Evolutionary conservation across 2,888 invertebrate species (phyloP).

Genomic region (Ischnura elegans): DNA sequence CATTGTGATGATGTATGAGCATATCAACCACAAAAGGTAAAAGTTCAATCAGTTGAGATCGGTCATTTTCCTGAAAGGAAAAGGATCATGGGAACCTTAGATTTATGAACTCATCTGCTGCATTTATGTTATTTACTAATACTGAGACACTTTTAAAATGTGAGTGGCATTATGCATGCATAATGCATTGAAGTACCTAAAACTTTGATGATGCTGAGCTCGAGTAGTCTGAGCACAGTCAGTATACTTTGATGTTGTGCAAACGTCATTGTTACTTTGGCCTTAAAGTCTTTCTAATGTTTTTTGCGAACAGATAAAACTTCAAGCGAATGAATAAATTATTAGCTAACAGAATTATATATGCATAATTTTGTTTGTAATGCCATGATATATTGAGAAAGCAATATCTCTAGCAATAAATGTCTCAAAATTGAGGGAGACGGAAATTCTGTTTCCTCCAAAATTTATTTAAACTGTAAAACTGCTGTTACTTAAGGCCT

Average conservation of each 20-base stretch:
- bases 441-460: neutral
- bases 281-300: neutral
- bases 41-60: slow-evolving; percentile 7
- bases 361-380: neutral
- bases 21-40: neutral
- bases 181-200: neutral
- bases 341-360: neutral
- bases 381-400: neutral
- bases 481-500: neutral
- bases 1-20: slow-evolving; percentile 48
- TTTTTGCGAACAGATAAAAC: neutral
- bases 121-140: slow-evolving; percentile 32
- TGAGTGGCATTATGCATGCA: neutral
- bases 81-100: neutral
- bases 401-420: neutral
- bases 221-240: neutral
- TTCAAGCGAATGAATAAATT: neutral
- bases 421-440: neutral
- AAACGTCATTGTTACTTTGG: neutral
- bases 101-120: slow-evolving; percentile 32
- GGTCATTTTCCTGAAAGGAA: slow-evolving; percentile 42
- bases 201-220: neutral
- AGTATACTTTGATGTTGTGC: neutral
- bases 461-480: neutral
- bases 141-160: neutral